Evolutionary conservation across 2,888 invertebrate species (phyloP), one percentile per base, ranked within the genome.

Genomic region (Phasia obesa): DNA sequence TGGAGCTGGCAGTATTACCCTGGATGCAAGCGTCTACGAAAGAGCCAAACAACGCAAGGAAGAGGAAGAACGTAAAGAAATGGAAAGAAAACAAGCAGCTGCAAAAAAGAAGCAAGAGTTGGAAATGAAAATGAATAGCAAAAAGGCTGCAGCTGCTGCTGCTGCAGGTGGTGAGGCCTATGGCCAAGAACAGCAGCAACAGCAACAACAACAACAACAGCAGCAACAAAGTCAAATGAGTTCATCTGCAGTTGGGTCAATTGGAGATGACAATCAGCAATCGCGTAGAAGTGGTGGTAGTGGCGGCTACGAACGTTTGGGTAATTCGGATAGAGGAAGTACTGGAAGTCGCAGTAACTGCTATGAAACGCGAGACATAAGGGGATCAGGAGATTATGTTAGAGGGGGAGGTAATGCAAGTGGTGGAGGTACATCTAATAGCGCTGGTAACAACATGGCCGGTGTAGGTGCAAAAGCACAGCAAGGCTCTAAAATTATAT

Each of bases 21-120:
- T 88, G 88, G 94, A 97, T 62, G 95, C 95, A 11, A 94, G 94
- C 75, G 96, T 95, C 0, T 95, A 97, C 17, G 97, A 96, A 86
- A 93, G 97, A 31, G 97, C 97, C 0, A 94, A 96, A 73, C 96
- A 95, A 88, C 94, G 96, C 31, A 96, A 97, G 87, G 97, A 97
- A 88, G 97, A 97, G 88, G 97, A 97, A 88, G 97, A 97, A 88
- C 95, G 97, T 84, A 93, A 96, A 51, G 95, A 93, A 87, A 93
- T 93, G 86, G 94, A 95, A 87, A 93, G 93, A 15, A 94, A 94
- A 86, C 93, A 92, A 90, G 91, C 90, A 23, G 91, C 91, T 2
- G 93, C 93, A 49, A 95, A 95, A 86, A 95, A 95, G 87, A 90
- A 95, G 74, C 93, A 94, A 87, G 94, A 94, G 87, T 90, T 95